Evolutionary conservation across 2,113 vertebrate genomes (phyloP).

Genomic region (Labeo catla): DNA sequence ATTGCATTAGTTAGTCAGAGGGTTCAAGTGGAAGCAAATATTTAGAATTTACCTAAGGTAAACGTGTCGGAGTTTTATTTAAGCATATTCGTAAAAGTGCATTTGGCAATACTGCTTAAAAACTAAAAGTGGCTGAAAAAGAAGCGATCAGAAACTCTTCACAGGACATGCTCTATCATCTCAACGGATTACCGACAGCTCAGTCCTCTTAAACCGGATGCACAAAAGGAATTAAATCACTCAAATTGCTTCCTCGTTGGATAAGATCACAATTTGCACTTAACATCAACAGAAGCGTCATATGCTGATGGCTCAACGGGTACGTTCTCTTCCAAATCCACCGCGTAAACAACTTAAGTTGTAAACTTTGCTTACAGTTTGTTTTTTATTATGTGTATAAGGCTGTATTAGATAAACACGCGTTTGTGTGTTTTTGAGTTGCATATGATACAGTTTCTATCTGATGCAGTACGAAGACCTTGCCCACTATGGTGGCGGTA

Average conservation of each 20-base stretch:
- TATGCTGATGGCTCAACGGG: conserved; percentile 97
- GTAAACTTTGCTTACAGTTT: not conserved
- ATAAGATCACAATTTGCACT: conserved; percentile 73
- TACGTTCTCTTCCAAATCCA: conserved; percentile 76
- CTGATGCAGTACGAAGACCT: conserved; percentile 91
- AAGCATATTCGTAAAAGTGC: not conserved
- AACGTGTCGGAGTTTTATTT: not conserved
- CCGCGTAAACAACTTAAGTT: not conserved
- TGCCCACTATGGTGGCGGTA: conserved; percentile 88
- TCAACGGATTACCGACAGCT: conserved; percentile 33
- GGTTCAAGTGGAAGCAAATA: not conserved
- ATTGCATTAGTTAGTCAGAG: not conserved
- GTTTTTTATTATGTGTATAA: not conserved
- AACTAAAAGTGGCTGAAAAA: conserved; percentile 47
- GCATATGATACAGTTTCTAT: not conserved
- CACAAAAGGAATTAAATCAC: conserved; percentile 28
- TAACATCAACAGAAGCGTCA: conserved; percentile 82
- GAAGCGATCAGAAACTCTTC: conserved; percentile 1
- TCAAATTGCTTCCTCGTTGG: not conserved
- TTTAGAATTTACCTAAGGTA: not conserved
- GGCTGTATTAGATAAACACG: not conserved
- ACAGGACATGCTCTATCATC: conserved; percentile 19
- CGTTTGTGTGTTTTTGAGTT: not conserved
- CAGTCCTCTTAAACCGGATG: conserved; percentile 32
- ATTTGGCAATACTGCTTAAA: conserved; percentile 62